Conservation (phyloP, 2,797 vertebrate genomes). For the Anguilla obscura region DNA sequence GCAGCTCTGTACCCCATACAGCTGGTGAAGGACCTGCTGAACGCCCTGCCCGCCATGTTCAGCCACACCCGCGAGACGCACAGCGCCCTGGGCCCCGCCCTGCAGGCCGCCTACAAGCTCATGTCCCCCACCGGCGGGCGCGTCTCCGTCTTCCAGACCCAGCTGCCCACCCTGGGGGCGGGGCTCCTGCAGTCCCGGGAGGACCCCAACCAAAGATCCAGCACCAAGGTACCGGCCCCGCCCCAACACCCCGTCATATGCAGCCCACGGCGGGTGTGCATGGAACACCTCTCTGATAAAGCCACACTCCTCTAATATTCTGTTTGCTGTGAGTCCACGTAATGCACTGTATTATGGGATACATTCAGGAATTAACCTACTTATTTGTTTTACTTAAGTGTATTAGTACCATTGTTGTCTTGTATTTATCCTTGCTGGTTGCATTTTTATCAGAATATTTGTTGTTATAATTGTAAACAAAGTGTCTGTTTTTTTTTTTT, state of each 20-base stretch:
- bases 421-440: too few relatives aligned
- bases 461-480: too few relatives aligned
- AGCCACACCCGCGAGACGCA: conserved; percentile 87
- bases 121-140: conserved; percentile 94
- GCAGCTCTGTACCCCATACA: conserved; percentile 60
- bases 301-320: neutral
- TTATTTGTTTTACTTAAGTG: too few relatives aligned
- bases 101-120: conserved; percentile 93
- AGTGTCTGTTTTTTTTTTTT: too few relatives aligned
- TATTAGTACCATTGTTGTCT: too few relatives aligned
- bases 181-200: conserved; percentile 90
- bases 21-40: conserved; percentile 91
- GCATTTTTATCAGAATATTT: too few relatives aligned
- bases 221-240: conserved; percentile 82
- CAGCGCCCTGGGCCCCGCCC: conserved; percentile 89
- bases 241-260: neutral
- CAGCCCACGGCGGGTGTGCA: neutral
- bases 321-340: too few relatives aligned
- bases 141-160: conserved; percentile 92
- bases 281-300: neutral
- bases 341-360: too few relatives aligned
- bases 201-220: conserved; percentile 94
- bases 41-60: conserved; percentile 88
- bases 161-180: conserved; percentile 87
- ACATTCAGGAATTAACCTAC: too few relatives aligned